These are phyloP conservation scores for Daptonema setosum DNA, from an alignment of 2,888 invertebrate species.

Conservation along the genomic window DNA sequence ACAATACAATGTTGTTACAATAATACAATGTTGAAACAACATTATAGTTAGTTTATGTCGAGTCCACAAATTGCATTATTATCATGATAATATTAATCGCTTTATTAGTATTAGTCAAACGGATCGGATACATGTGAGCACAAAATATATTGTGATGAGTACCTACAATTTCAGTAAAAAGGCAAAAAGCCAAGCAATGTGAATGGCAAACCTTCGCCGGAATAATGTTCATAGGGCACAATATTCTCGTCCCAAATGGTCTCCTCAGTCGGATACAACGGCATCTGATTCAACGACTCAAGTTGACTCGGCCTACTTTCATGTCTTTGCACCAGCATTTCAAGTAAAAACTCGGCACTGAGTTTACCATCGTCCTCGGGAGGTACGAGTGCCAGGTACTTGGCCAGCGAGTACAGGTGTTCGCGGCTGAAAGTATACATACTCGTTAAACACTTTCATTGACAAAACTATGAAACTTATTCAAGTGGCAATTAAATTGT, in stretches of 20 bases:
- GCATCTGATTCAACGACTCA: constrained; percentile 80
- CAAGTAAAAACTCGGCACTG: constrained; percentile 61
- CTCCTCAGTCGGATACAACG: constrained; percentile 87
- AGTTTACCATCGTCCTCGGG: constrained; percentile 45
- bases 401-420: constrained; percentile 61
- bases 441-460: too few species aligned
- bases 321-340: constrained; percentile 37
- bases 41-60: too few species aligned
- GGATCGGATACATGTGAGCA: too few species aligned
- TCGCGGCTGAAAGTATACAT: constrained; percentile 38
- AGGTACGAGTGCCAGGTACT: constrained; percentile 64
- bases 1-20: background rate
- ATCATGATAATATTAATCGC: too few species aligned
- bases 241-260: constrained; percentile 98
- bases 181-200: too few species aligned
- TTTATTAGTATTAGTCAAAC: too few species aligned
- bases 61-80: too few species aligned
- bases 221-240: constrained; percentile 87
- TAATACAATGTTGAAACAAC: constrained; percentile 5
- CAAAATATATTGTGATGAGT: too few species aligned
- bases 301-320: constrained; percentile 59
- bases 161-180: too few species aligned
- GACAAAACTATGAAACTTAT: too few species aligned
- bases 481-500: too few species aligned
- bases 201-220: constrained; percentile 75